Evolutionary conservation across 2,888 invertebrate species (phyloP), one percentile per base, ranked within the genome.

Genomic region (Thumatha senex): DNA sequence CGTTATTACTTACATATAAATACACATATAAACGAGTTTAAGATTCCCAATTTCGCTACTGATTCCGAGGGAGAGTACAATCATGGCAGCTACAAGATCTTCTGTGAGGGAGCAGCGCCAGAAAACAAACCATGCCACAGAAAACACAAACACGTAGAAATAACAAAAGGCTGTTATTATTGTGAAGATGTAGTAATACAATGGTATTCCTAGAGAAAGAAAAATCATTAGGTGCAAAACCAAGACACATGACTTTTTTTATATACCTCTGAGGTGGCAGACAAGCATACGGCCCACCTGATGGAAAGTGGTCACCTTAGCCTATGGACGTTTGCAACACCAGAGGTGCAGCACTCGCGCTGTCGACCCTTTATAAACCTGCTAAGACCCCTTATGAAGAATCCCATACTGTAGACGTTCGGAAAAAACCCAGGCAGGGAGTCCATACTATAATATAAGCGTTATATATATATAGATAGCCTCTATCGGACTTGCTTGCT

Each of bases 41-140:
- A 67, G 46, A 4, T 63, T 61, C 1, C 73, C 73, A 0, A 75
- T 72, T 33, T 71, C 60, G 42, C 75, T 67, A 38, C 67, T 48
- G 11, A 74, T 56, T 0, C 68, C 68, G 0, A 76, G 63, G 0
- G 77, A 76, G 4, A 74, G 48, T 11, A 74, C 62, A 9, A 74
- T 55, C 48, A 76, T 65, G 12, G 69, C 65, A 0, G 64, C 56
- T 1, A 73, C 46, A 39, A 63, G 18, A 34, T 74, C 69, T 0
- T 62, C 66, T 3, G 70, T 70, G 34, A 65, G 43, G 7, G 53
- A 53, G 36, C 57, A 58, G 9, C 63, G 64, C 51, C 55, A 61
- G 56, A 71, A 72, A 7, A 79, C 72, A 43, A 66, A 78, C 76
- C 76, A 79, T 0, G 52, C 12, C 61, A 70, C 62, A 1, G 72